A percentile compares a stretch with the other conserved stretches of the same genome.
phyloP scores from a whole-genome alignment of 2,797 vertebrate genomes.

The Psittacula derbiana region DNA sequence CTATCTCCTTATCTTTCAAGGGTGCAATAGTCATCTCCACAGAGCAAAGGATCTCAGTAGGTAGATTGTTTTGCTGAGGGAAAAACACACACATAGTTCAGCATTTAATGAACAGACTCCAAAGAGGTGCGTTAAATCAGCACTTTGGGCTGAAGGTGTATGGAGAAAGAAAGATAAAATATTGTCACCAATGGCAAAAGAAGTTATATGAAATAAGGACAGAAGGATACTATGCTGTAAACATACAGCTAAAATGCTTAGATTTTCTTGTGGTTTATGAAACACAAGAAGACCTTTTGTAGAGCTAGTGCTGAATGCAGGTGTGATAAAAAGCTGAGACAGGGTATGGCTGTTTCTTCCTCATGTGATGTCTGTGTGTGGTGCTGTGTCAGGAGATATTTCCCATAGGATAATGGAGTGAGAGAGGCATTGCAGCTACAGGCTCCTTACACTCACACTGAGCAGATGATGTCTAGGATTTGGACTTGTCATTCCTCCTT shows the following conservation, averaged over 20 bases:
- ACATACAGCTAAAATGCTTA: neutral
- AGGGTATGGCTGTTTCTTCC: neutral
- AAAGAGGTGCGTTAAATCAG: neutral
- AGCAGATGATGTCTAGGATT: neutral
- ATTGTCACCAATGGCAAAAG: neutral
- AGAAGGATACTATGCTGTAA: neutral
- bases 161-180: neutral
- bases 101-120: neutral
- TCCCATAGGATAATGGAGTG: neutral
- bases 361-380: neutral
- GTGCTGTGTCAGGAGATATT: neutral
- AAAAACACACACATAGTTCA: neutral
- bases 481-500: neutral
- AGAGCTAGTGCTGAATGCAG: neutral
- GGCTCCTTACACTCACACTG: neutral
- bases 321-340: neutral
- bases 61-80: neutral
- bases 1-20: neutral
- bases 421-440: neutral
- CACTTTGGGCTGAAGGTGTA: neutral
- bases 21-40: neutral
- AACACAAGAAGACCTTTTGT: neutral
- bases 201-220: neutral
- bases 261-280: neutral
- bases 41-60: neutral